Base-by-base conservation (phyloP, 2,797 vertebrate species). In the Sphaeramia orbicularis region DNA sequence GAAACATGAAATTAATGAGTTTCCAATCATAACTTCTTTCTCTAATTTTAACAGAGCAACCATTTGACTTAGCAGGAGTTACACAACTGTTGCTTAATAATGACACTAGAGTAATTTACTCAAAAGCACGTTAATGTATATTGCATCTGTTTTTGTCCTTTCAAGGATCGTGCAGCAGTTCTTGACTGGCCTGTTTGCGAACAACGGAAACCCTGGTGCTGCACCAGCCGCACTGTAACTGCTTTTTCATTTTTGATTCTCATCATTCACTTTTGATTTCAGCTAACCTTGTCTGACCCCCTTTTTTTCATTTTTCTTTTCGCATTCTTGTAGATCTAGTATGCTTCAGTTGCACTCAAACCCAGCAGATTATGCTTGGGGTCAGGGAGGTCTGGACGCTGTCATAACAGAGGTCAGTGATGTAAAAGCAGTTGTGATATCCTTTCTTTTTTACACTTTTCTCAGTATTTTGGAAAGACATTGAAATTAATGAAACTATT, bases 321-420 rank as follows among this genome's bases (percentile, higher is more conserved):
- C 16, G 19, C 38, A 54, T 18, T 49, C 6, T 45, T 30, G 7
- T 88, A 96, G 95, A 92, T 93, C 94, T 6, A 95, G 92, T 58
- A 95, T 96, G 93, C 89, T 98, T 58, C 97, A 97, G 91, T 84
- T 98, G 88, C 93, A 98, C 75, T 97, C 95, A 1, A 97, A 95
- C 67, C 96, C 96, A 0, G 96, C 94, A 60, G 97, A 98, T 76
- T 98, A 98, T 1, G 96, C 95, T 0, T 99, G 97, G 97, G 96
- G 97, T 81, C 97, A 97, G 87, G 96, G 95, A 55, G 96, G 96
- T 80, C 94, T 97, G 0, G 96, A 99, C 30, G 91, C 93, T 7
- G 96, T 97, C 64, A 95, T 99, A 85, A 96, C 96, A 51, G 97
- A 98, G 95, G 97, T 80, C 32, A 10, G 32, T 35, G 32, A 35